Base-by-base conservation (phyloP, 2,888 invertebrate species). In the Zelleria hepariella region DNA sequence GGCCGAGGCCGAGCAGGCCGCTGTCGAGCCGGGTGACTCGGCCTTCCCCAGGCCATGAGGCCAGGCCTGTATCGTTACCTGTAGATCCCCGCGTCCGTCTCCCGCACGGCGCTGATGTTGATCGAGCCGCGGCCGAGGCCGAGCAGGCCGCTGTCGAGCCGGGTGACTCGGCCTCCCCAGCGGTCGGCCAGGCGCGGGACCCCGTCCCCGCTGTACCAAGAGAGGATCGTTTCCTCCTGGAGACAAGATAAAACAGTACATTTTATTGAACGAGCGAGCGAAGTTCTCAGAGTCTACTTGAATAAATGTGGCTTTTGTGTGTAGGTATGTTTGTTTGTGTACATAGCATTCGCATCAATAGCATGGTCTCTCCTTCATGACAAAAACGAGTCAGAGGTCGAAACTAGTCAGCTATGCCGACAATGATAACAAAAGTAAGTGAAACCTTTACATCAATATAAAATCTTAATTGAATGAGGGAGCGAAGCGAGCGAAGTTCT, bases 31-130 rank as follows among this genome's bases (percentile, higher is more conserved):
- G 89, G 64, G 91, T 91, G 67, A 96, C 91, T 64, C 96, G 91
- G 26, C 95, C 95, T 57, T 92, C 90, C 84, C 94, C n/a, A n/a
- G n/a, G n/a, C n/a, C n/a, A n/a, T n/a, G n/a, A n/a, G 2, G 2
- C 15, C 32, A 15, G 1, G 10, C 10, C 15, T 5, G 10, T 15
- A 7, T 15, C 2, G 15, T 5, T 15, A 42, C 86, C 96, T 95
- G 86, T 96, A 98, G 92, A 96, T 95, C 66, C 97, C 98, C 72
- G 94, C 93, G 83, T 98, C 98, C 58, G 94, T 92, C 82, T 96
- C 96, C 64, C 95, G 91, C 68, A 97, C 95, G 66, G 95, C 93
- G 60, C 95, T 96, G 65, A 98, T 89, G 88, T 97, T 96, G 68
- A 96, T 92, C 67, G 94, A 93, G 67, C 93, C 94, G 62, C 90